phyloP scores from a whole-genome alignment of 2,113 vertebrate genomes.

The Probosciger aterrimus region DNA sequence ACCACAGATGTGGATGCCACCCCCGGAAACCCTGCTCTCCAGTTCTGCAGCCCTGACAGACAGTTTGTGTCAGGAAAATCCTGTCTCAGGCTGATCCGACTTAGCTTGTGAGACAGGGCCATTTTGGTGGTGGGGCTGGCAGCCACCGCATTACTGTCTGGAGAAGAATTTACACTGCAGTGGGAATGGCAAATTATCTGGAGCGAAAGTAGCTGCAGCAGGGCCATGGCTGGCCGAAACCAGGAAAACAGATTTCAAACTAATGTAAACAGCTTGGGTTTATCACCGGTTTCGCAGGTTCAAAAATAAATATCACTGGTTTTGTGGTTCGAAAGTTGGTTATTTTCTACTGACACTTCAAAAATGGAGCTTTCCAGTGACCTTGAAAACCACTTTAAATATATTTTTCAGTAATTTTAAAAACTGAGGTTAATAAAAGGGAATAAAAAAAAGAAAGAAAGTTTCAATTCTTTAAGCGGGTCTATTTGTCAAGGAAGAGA shows the following conservation, averaged over 20 bases:
- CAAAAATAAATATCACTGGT: constrained; percentile 57
- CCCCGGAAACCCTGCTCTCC: neutral
- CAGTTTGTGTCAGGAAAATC: constrained; percentile 59
- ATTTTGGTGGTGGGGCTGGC: constrained; percentile 61
- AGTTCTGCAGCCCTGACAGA: constrained; percentile 24
- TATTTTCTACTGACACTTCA: constrained; percentile 49
- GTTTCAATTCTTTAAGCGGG: constrained; percentile 20
- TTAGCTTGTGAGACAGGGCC: constrained; percentile 57
- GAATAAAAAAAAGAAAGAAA: constrained; percentile 24
- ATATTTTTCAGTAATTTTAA: constrained; percentile 40
- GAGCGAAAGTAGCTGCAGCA: constrained; percentile 53
- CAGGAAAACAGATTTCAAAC: constrained; percentile 66
- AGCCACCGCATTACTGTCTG: constrained; percentile 60
- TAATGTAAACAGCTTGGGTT: constrained; percentile 67
- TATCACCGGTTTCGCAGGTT: constrained; percentile 60
- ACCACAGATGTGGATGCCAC: neutral
- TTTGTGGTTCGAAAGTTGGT: neutral
- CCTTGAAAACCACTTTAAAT: constrained; percentile 61
- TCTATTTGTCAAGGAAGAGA: constrained; percentile 21
- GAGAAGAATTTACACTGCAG: constrained; percentile 45
- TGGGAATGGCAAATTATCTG: constrained; percentile 57
- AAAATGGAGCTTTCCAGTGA: constrained; percentile 38
- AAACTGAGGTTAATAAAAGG: constrained; percentile 46
- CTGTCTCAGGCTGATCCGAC: constrained; percentile 64
- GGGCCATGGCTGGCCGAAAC: constrained; percentile 32